A percentile compares a stretch with the other conserved stretches of the same genome.
Evolutionary conservation across 2,797 vertebrate genomes (phyloP).

Genomic region (Pitangus sulphuratus): DNA sequence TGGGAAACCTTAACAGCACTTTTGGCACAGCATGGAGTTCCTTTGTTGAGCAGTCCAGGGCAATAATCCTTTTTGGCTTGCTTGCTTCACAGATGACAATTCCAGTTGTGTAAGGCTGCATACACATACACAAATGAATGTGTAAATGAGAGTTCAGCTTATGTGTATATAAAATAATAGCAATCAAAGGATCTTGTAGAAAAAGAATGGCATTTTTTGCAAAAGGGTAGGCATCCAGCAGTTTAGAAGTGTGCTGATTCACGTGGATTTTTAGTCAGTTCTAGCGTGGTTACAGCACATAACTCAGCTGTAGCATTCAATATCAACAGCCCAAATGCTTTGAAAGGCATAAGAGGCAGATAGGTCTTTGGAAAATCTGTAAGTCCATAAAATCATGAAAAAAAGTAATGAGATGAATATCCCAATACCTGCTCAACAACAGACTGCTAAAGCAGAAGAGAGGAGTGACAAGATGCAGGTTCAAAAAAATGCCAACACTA

Average conservation of each 20-base stretch:
- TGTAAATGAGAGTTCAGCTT: background rate
- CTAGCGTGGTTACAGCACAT: background rate
- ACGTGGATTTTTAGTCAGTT: background rate
- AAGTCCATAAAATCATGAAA: background rate
- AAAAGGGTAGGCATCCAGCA: background rate
- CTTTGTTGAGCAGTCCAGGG: background rate
- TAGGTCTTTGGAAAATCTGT: background rate
- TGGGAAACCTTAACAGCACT: constrained; percentile 6
- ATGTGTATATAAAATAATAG: background rate
- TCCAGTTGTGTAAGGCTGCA: background rate
- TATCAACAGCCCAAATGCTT: background rate
- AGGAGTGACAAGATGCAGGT: background rate
- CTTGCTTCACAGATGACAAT: background rate
- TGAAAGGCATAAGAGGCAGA: background rate
- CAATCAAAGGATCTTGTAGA: background rate
- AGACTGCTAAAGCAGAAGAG: background rate
- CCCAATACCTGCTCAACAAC: background rate
- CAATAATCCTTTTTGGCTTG: constrained; percentile 11
- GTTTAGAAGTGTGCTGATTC: background rate
- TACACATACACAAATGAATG: background rate
- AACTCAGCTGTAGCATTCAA: background rate
- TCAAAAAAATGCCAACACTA: background rate
- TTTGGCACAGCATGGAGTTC: constrained; percentile 6
- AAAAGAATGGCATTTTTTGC: background rate
- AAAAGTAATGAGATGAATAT: background rate